Evolutionary conservation across 2,113 vertebrate species (phyloP), one percentile per base, ranked within the genome.

Genomic region (Xyrauchen texanus): DNA sequence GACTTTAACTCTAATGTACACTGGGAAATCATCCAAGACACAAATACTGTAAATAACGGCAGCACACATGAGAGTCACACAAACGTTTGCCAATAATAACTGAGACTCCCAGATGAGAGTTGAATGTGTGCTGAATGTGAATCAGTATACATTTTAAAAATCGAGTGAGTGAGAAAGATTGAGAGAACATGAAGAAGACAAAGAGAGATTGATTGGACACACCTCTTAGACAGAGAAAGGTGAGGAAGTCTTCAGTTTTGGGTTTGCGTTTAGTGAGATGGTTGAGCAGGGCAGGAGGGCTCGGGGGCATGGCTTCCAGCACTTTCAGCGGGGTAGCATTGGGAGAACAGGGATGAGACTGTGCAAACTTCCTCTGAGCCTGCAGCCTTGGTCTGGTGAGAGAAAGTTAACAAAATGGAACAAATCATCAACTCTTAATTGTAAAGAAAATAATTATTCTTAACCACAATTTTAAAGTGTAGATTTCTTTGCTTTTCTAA

Each of bases 331-430:
- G 95, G 88, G 95, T 96, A 93, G 94, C 93, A 90, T 92, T 94
- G 89, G 95, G 95, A 77, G 94, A 96, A 84, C 94, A 95, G 83
- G 95, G 94, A 91, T 95, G 95, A 84, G 94, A 96, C 85, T 96
- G 95, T 85, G 95, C 95, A 92, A 96, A 96, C 89, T 96, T 96
- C 90, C 95, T 95, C 93, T 96, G 95, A 93, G 95, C 95, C 92
- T 95, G 95, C 92, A 96, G 93, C 90, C 95, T 94, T 81, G 95
- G 95, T 91, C 95, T 96, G 53, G 9, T n/a, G 34, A 4, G 62
- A 84, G 84, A 88, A 79, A 57, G 12, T n/a, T 13, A 57, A 6
- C 13, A 13, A 58, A 5, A 58, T 10, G 11, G 10, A 53, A 53
- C 8, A 53, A 3, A 53, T 10, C 4, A 10, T 53, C 6, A 9